phyloP scores from a whole-genome alignment of 1,140 invertebrate genomes.

The Drosophila prosaltans region DNA sequence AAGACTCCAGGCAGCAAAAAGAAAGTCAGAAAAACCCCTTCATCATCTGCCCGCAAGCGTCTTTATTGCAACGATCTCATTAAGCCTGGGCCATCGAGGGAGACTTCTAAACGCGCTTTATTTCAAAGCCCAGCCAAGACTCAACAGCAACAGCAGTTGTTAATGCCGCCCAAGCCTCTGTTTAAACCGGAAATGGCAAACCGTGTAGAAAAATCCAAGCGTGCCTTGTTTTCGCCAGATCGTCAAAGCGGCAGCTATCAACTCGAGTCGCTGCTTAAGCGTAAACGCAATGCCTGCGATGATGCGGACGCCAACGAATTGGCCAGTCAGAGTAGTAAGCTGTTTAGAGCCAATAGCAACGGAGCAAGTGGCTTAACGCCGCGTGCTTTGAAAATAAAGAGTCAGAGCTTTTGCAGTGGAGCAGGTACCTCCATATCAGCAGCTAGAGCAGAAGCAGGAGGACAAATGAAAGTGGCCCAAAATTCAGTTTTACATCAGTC shows the following conservation, averaged over 20 bases:
- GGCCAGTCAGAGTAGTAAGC: slow-evolving; percentile 70
- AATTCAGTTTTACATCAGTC: not conserved
- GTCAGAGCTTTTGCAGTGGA: slow-evolving; percentile 82
- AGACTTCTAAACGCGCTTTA: slow-evolving; percentile 85
- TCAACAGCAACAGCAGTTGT: slow-evolving; percentile 56
- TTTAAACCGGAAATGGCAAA: slow-evolving; percentile 79
- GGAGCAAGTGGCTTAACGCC: slow-evolving; percentile 65
- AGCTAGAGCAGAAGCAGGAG: slow-evolving; percentile 20
- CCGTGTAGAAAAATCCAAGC: slow-evolving; percentile 84
- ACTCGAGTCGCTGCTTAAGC: slow-evolving; percentile 68
- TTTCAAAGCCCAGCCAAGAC: slow-evolving; percentile 86
- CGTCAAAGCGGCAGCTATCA: slow-evolving; percentile 58
- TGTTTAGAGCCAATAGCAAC: slow-evolving; percentile 55
- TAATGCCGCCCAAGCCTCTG: slow-evolving; percentile 57
- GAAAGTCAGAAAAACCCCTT: slow-evolving; percentile 82
- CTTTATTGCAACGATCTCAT: slow-evolving; percentile 70
- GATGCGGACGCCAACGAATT: slow-evolving; percentile 67
- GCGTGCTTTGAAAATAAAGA: slow-evolving; percentile 78
- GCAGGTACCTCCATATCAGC: slow-evolving; percentile 73
- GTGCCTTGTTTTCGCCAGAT: slow-evolving; percentile 84
- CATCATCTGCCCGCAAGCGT: slow-evolving; percentile 83
- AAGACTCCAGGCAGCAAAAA: slow-evolving; percentile 80
- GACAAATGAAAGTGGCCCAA: slow-evolving; percentile 3
- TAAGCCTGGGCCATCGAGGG: slow-evolving; percentile 69
- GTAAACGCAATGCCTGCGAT: slow-evolving; percentile 66